phyloP scores from a whole-genome alignment of 2,888 invertebrate species.

The Melanchra persicariae region DNA sequence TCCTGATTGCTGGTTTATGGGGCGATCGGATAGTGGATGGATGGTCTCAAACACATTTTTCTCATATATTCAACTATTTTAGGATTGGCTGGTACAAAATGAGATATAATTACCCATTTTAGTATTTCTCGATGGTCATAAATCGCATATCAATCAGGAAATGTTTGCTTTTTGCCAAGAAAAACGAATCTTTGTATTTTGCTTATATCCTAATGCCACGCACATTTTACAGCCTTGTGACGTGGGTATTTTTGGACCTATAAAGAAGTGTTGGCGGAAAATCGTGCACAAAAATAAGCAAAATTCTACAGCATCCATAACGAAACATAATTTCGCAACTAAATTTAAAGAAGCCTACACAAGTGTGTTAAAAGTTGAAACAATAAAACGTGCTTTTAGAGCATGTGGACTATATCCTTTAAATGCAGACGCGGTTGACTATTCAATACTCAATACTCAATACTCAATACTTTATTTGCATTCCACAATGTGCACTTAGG shows the following conservation, averaged over 20 bases:
- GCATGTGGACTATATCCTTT: conserved; percentile 35
- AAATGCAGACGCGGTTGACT: conserved; percentile 32
- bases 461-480: too few species aligned
- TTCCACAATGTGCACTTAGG: too few species aligned
- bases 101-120: conserved; percentile 35
- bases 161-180: conserved; percentile 39
- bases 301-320: conserved; percentile 14
- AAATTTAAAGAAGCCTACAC: conserved; percentile 27
- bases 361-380: conserved; percentile 11
- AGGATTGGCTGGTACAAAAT: conserved; percentile 32
- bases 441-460: too few species aligned
- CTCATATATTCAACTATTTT: conserved; percentile 31
- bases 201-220: conserved; percentile 42
- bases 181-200: conserved; percentile 29
- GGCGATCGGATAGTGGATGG: conserved; percentile 40
- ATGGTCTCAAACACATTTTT: conserved; percentile 38
- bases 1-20: conserved; percentile 33
- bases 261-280: conserved; percentile 14
- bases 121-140: conserved; percentile 47
- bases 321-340: conserved; percentile 32
- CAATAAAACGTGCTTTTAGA: conserved; percentile 29
- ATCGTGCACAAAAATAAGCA: conserved; percentile 23
- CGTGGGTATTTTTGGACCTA: neutral
- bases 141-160: conserved; percentile 35
- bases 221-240: conserved; percentile 37